Percentiles rank a stretch among this genome's conserved stretches.
phyloP scores from a whole-genome alignment of 2,113 vertebrate genomes.

The Gymnocephalus cernua region DNA sequence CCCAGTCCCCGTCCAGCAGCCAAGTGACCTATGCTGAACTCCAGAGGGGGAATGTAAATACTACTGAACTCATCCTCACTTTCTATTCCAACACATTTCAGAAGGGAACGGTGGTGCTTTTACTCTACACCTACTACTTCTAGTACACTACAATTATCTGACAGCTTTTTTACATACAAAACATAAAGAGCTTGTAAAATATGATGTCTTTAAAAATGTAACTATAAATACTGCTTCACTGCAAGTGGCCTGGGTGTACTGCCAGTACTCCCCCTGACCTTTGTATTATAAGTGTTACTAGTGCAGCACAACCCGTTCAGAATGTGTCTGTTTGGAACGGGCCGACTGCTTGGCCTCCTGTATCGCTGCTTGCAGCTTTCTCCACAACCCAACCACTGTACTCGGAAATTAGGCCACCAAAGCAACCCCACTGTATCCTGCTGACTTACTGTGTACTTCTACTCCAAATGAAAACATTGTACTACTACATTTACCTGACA shows the following conservation, averaged over 20 bases:
- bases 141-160: too few relatives aligned
- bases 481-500: too few relatives aligned
- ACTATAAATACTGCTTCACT: not conserved
- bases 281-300: not conserved
- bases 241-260: not conserved
- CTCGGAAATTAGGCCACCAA: too few relatives aligned
- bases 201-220: not conserved
- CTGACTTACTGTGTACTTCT: too few relatives aligned
- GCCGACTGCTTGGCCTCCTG: too few relatives aligned
- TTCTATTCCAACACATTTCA: not conserved
- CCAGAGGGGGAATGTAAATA: not conserved
- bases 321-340: too few relatives aligned
- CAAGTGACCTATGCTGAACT: not conserved
- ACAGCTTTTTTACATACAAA: not conserved
- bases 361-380: too few relatives aligned
- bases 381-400: too few relatives aligned
- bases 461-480: too few relatives aligned
- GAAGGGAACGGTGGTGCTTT: not conserved
- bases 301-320: too few relatives aligned
- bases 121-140: not conserved
- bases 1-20: not conserved
- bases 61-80: not conserved
- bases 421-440: too few relatives aligned
- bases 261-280: not conserved
- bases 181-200: not conserved